Evolutionary conservation across 2,888 invertebrate genomes (phyloP).

Genomic region (Meta bourneti): DNA sequence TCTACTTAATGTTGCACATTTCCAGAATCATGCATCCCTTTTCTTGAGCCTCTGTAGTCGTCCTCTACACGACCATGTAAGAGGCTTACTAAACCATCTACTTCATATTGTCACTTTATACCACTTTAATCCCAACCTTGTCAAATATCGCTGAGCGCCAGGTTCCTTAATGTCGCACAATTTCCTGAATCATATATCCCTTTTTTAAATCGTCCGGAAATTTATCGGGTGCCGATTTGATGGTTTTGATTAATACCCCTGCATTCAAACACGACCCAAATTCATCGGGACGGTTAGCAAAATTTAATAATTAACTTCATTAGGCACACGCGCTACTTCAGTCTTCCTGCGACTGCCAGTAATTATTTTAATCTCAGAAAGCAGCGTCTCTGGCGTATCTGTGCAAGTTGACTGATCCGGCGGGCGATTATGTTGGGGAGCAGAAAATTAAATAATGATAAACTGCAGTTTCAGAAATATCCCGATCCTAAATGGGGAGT

Average conservation of each 20-base stretch:
- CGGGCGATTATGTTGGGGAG: constrained; percentile 39
- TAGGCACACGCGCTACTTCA: constrained; percentile 45
- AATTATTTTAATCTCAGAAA: constrained; percentile 64
- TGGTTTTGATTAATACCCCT: constrained; percentile 59
- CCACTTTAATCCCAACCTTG: too few relatives aligned
- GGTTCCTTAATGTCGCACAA: constrained; percentile 40
- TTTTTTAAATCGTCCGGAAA: constrained; percentile 63
- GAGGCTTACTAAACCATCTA: too few relatives aligned
- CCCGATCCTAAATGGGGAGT: constrained; percentile 29
- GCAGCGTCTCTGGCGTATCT: constrained; percentile 29
- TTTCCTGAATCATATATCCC: constrained; percentile 49
- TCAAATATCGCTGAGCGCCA: too few relatives aligned
- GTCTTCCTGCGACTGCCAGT: constrained; percentile 37
- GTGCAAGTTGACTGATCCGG: constrained; percentile 46
- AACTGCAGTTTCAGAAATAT: constrained; percentile 62
- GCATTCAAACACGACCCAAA: constrained; percentile 55
- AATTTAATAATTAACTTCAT: constrained; percentile 66
- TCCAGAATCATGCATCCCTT: too few relatives aligned
- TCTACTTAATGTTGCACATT: too few relatives aligned
- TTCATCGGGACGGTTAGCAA: constrained; percentile 48
- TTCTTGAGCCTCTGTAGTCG: too few relatives aligned
- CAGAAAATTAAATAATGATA: constrained; percentile 60
- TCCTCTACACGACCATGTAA: too few relatives aligned
- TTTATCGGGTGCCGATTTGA: constrained; percentile 59
- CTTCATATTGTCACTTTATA: too few relatives aligned